Base-by-base conservation (phyloP, 2,797 vertebrate species). In the Hippocampus kuda region DNA sequence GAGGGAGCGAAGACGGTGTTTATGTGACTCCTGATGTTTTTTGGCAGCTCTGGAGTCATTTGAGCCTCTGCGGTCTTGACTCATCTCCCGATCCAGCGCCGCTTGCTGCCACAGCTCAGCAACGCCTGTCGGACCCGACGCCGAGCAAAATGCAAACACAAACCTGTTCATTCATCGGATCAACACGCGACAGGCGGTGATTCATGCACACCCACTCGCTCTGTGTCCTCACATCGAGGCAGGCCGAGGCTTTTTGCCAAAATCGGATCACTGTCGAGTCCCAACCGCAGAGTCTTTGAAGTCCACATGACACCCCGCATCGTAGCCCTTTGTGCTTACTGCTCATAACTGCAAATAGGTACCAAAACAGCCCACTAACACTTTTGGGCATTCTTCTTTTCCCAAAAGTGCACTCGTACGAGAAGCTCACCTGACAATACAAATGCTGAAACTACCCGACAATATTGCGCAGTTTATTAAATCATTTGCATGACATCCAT, bases 131-230 rank as follows among this genome's bases (percentile, higher is more conserved):
- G 66, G 83, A 81, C 77, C 72, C 80, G 75, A 72, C 56, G 56
- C 56, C 66, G 65, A 78, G 69, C 62, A n/a, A 79, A 66, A 60
- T 41, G 75, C 67, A 71, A 64, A 71, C 68, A 79, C 69, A 81
- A 76, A 83, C n/a, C 73, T 77, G 72, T 81, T 79, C 75, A 76
- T 67, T 38, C 63, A 65, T 65, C 11, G 68, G 59, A 26, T 74
- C 73, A 73, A 82, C 81, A 81, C 80, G 78, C 81, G 75, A 79
- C 74, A 27, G 79, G 65, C 80, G 72, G 79, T 89, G 89, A 90
- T 85, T 91, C 89, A 91, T 53, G 67, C 57, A 61, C 78, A 30
- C 78, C 77, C 85, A 78, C 83, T 77, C 80, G 5, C 72, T 34
- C 66, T 34, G 20, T 70, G 20, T 71, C 72, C 75, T 56, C 67